A percentile compares a stretch with the other conserved stretches of the same genome.
phyloP scores from a whole-genome alignment of 2,888 invertebrate genomes.

The Itoplectis maculator region DNA sequence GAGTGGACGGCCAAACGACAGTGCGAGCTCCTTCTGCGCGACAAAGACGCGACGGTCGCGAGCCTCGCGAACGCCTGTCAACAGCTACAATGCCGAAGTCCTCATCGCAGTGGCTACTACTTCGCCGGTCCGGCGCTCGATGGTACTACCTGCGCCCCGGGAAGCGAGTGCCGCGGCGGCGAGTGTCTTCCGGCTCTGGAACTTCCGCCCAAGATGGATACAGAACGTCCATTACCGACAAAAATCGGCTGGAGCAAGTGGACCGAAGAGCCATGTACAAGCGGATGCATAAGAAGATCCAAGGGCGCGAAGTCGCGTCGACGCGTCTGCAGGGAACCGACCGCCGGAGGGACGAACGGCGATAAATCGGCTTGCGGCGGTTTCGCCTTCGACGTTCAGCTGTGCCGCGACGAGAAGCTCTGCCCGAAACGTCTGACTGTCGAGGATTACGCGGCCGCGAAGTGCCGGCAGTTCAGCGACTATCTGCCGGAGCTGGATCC shows the following conservation, averaged over 20 bases:
- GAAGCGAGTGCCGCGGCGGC: constrained; percentile 86
- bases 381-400: constrained; percentile 86
- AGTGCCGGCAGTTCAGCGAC: constrained; percentile 88
- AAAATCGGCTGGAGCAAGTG: constrained; percentile 89
- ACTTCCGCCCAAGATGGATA: constrained; percentile 63
- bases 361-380: constrained; percentile 71
- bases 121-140: constrained; percentile 93
- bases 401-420: constrained; percentile 87
- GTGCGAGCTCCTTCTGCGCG: constrained; percentile 90
- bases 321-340: constrained; percentile 86
- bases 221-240: constrained; percentile 79
- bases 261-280: constrained; percentile 87
- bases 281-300: constrained; percentile 89
- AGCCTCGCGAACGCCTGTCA: constrained; percentile 86
- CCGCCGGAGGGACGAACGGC: constrained; percentile 69
- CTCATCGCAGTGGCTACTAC: constrained; percentile 90
- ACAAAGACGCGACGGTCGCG: constrained; percentile 88
- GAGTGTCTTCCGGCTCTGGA: constrained; percentile 73
- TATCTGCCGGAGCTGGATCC: constrained; percentile 88
- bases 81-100: constrained; percentile 90
- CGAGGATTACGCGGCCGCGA: constrained; percentile 87
- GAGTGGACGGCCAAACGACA: constrained; percentile 91
- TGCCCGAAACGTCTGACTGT: constrained; percentile 86
- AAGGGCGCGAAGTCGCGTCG: constrained; percentile 87
- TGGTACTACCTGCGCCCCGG: constrained; percentile 90